Evolutionary conservation across 1,140 invertebrate species (phyloP), one percentile per base, ranked within the genome.

Genomic region (Drosophila trapezifrons): DNA sequence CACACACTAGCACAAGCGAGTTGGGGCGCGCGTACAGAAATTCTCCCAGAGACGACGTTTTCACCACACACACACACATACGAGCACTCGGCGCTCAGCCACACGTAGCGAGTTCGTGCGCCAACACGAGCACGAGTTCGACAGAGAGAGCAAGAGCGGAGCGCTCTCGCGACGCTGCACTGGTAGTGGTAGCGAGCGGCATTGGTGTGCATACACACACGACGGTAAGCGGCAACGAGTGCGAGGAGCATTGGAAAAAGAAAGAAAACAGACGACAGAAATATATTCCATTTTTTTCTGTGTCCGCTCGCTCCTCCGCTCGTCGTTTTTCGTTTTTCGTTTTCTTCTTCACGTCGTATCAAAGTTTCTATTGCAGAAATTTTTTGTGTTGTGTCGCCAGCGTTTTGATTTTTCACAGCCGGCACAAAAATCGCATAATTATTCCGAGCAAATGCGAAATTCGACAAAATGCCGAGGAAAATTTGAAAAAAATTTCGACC

Each of bases 281-380:
- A 82, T 87, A 83, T 84, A 84, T 84, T 84, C 70, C 75, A 86
- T 89, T 89, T 87, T 86, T 91, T 91, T 90, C 78, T 77, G 80
- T 84, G 71, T 66, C 73, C 81, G 89, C 81, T 85, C 82, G 81
- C 51, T 52, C 62, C 79, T 79, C 71, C 79, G 83, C 79, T 85
- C 82, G 82, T 80, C 78, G 62, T 60, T 58, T 72, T 71, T 69
- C 63, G 66, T 67, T 65, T 55, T 55, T 71, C 83, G 84, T 87
- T 89, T 89, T 87, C 85, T 84, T 90, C 82, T 91, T 91, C 90
- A 86, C 78, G 90, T 91, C 90, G 90, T 87, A 87, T 91, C 85
- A 91, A 91, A 91, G 90, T 91, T 91, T 91, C 83, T 89, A 89
- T 90, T 90, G 86, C 86, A 82, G 82, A 91, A 90, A 90, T 89